Percentiles rank a stretch among this genome's conserved stretches.
Evolutionary conservation across 2,888 invertebrate species (phyloP).

Genomic region (Gasteruption jaculator): DNA sequence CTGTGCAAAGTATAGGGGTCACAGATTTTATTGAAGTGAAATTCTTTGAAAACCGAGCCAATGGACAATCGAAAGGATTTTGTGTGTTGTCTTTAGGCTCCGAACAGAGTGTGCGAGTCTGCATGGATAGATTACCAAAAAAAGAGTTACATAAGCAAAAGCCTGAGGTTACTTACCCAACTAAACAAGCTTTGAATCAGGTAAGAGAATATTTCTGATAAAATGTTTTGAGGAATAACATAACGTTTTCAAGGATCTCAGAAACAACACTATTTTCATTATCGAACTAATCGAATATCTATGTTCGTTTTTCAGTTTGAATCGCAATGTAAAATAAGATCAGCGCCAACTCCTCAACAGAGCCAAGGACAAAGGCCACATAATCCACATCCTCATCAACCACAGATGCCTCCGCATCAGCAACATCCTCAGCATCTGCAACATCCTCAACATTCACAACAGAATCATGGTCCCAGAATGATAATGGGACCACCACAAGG

Average conservation of each 20-base stretch:
- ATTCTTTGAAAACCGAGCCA: slow-evolving; percentile 98
- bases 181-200: slow-evolving; percentile 77
- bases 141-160: slow-evolving; percentile 94
- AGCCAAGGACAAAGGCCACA: slow-evolving; percentile 58
- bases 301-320: slow-evolving; percentile 69
- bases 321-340: slow-evolving; percentile 86
- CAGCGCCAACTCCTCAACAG: slow-evolving; percentile 70
- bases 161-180: slow-evolving; percentile 92
- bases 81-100: slow-evolving; percentile 93
- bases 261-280: background rate
- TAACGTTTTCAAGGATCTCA: background rate
- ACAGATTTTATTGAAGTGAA: slow-evolving; percentile 95
- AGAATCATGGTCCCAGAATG: slow-evolving; percentile 57
- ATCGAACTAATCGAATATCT: background rate
- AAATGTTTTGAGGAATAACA: background rate
- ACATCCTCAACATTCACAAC: slow-evolving; percentile 54
- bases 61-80: slow-evolving; percentile 98
- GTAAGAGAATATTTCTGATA: slow-evolving; percentile 35
- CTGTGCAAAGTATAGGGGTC: slow-evolving; percentile 83
- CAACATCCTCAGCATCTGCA: slow-evolving; percentile 55
- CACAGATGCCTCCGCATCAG: slow-evolving; percentile 52
- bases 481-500: slow-evolving; percentile 58
- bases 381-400: slow-evolving; percentile 55
- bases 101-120: slow-evolving; percentile 81
- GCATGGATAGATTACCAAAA: slow-evolving; percentile 92